Conservation (phyloP, 2,113 vertebrate genomes). For the Struthio camelus region DNA sequence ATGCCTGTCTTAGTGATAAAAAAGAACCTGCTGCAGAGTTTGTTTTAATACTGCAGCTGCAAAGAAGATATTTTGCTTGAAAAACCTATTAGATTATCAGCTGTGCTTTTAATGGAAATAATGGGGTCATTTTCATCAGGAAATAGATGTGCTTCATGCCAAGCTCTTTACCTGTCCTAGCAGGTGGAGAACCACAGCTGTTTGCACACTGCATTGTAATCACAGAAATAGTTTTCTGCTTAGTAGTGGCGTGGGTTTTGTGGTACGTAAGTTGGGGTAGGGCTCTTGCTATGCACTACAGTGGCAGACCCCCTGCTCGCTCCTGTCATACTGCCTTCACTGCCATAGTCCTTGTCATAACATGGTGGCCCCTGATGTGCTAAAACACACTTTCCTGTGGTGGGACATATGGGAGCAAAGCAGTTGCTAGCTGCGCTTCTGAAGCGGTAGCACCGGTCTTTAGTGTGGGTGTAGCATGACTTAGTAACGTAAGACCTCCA, state of each 20-base stretch:
- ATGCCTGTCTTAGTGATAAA: background rate
- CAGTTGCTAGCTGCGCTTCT: background rate
- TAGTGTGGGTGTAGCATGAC: background rate
- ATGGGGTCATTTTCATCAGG: background rate
- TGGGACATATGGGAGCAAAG: background rate
- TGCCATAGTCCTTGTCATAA: background rate
- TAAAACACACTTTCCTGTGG: background rate
- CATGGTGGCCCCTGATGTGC: rapidly evolving
- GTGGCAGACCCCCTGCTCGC: background rate
- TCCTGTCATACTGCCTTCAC: background rate
- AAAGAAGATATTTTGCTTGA: background rate
- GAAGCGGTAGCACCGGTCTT: background rate
- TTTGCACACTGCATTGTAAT: background rate
- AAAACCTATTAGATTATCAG: background rate
- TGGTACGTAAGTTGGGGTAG: background rate
- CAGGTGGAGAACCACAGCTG: background rate
- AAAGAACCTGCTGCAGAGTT: background rate
- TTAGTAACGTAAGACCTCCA: too few species aligned
- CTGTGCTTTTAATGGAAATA: background rate
- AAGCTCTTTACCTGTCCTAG: background rate
- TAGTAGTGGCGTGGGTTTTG: background rate
- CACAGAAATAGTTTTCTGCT: background rate
- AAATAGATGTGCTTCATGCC: background rate
- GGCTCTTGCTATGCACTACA: background rate
- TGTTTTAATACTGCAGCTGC: background rate